These are phyloP conservation scores for Heliconius aoede DNA, from an alignment of 2,888 invertebrate species.

Conservation along the genomic window DNA sequence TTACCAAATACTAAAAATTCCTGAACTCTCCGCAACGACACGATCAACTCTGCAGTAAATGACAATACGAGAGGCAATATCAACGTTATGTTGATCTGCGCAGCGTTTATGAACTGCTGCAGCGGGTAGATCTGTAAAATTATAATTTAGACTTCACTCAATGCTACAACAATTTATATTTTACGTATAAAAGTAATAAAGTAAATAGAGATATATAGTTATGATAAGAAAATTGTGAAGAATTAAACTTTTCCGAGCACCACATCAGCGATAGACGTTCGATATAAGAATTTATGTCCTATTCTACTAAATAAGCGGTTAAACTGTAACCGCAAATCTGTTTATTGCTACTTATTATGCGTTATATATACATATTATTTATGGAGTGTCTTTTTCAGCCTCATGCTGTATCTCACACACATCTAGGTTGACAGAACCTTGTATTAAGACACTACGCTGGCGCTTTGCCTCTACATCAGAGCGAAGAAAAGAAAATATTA, in stretches of 20 bases:
- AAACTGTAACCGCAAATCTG: constrained; percentile 18
- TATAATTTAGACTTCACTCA: constrained; percentile 4
- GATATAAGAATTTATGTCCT: constrained; percentile 18
- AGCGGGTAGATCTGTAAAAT: constrained; percentile 73
- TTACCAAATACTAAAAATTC: constrained; percentile 71
- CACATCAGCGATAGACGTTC: not conserved
- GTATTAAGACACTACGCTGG: too few relatives aligned
- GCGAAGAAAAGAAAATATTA: too few relatives aligned
- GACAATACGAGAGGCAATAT: constrained; percentile 79
- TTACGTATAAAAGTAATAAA: too few relatives aligned
- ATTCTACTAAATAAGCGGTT: constrained; percentile 16
- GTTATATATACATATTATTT: too few relatives aligned
- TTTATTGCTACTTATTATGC: constrained; percentile 9
- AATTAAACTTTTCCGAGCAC: too few relatives aligned
- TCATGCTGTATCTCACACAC: too few relatives aligned
- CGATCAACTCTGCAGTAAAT: constrained; percentile 83
- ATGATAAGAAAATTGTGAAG: too few relatives aligned
- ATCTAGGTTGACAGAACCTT: too few relatives aligned
- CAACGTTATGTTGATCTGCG: constrained; percentile 74
- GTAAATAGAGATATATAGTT: too few relatives aligned
- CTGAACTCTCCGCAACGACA: constrained; percentile 70
- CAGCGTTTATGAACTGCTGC: constrained; percentile 75
- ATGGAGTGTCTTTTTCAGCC: too few relatives aligned
- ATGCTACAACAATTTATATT: not conserved
- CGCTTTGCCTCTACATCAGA: too few relatives aligned